Evolutionary conservation across 1,140 invertebrate genomes (phyloP), one percentile per base, ranked within the genome.

Genomic region (Drosophila equinoxialis): DNA sequence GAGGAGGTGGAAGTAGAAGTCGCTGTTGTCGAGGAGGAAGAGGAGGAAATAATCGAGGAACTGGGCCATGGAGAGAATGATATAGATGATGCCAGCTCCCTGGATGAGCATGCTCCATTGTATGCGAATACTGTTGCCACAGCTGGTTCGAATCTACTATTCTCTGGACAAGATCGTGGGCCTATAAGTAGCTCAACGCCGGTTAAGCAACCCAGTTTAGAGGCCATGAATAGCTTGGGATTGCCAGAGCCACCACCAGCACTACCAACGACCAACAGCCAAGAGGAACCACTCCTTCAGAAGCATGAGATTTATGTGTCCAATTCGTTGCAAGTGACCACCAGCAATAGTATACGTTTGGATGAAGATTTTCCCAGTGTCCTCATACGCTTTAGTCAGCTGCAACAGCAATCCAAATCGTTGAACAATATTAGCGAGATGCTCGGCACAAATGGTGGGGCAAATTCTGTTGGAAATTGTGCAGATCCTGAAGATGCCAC

Each of bases 211-310:
- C 76, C 81, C 48, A 89, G 82, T 8, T 6, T 91, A 51, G 81
- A 91, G 59, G 91, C 91, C 6, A 92, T 92, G 91, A 92, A 92
- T 35, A 91, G 81, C 6, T 33, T 91, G 41, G 91, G 91, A 1
- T 42, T 92, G 65, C 91, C 91, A 3, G 76, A 81, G 1, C 14
- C 45, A 7, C 45, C 30, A 30, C 30, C 30, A 37, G 35, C 35
- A 2, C 8, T 1, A 37, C 35, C 35, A 10, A 8, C 45, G 8
- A 8, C 20, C 7, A 20, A 66, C 6, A 65, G 71, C 37, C 59
- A 45, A n/a, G 74, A 79, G n/a, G 81, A 83, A 59, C 81, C 87
- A 7, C 51, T 82, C 39, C 77, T 89, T 6, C 80, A 81, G 10
- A 78, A 77, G 42, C 75, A 92, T 39, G 90, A 91, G 61, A 86